Base-by-base conservation (phyloP, 2,888 invertebrate species). In the Cosmorhoe ocellata region DNA sequence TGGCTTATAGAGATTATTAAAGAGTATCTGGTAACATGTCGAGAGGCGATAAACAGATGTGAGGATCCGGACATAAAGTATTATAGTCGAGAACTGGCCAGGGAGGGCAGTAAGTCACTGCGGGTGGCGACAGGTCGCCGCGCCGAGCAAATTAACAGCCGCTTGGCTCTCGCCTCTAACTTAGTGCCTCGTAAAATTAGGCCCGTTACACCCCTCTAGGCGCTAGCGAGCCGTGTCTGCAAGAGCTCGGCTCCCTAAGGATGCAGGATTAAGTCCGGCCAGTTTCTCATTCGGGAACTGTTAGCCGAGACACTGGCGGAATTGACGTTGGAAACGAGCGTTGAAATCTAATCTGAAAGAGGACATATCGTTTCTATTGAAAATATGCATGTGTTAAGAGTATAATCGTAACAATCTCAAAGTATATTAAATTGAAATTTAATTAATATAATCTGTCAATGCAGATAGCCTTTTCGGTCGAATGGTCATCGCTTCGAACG, bases 111-210 rank as follows among this genome's bases (percentile, higher is more conserved):
- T 88, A 87, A 83, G 84, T 88, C 84, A 84, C 84, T 78, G 81
- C 83, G 84, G 86, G 86, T 79, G 87, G 79, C 79, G 89, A 88
- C 88, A 84, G 81, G 74, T 69, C 78, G 80, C 71, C 79, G 81
- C 71, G 78, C 76, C 76, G 79, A 77, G 76, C 85, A 86, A 89
- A 88, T 89, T 89, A 89, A 87, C 89, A 87, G 81, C 72, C 81
- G 81, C 75, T 84, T 81, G 81, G 81, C 82, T 76, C 82, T 83
- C 80, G 79, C 77, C 79, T 80, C 81, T 82, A 82, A 88, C 82
- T 88, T 87, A 88, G 84, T 83, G 79, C 84, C 86, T 89, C 89
- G 80, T 88, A 86, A 89, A 88, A 89, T 88, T 86, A 87, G 85
- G 76, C 74, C 81, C 77, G 79, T 81, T 82, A 83, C 76, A 78